Evolutionary conservation across 2,113 vertebrate genomes (phyloP).

Genomic region (Ptilorrhoa leucosticta): DNA sequence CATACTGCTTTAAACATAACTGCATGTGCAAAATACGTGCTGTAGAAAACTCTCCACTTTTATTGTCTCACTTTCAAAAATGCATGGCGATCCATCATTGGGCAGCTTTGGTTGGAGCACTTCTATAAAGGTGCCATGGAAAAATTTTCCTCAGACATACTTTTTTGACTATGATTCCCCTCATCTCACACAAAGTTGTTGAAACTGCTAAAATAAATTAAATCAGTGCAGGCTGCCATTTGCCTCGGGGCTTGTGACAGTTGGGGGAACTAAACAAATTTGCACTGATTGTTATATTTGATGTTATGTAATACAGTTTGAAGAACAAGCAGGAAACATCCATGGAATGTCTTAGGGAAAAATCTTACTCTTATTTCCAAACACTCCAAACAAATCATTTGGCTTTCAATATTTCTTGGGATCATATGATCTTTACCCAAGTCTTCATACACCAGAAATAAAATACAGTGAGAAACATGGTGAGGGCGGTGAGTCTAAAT

Average conservation of each 20-base stretch:
- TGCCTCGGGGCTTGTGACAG: neutral
- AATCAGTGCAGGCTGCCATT: neutral
- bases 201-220: neutral
- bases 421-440: slow-evolving; percentile 28
- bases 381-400: neutral
- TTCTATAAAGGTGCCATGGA: slow-evolving; percentile 1
- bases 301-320: neutral
- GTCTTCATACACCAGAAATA: slow-evolving; percentile 53
- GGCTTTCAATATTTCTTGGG: slow-evolving; percentile 24
- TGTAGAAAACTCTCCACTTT: neutral
- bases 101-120: neutral
- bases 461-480: slow-evolving; percentile 50
- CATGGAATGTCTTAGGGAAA: neutral
- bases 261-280: neutral
- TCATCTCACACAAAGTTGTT: neutral
- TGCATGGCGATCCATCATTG: neutral
- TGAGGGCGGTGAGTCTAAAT: slow-evolving; percentile 9
- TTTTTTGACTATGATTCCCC: neutral
- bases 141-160: slow-evolving; percentile 18
- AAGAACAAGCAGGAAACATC: neutral
- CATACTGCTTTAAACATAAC: neutral
- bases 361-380: neutral
- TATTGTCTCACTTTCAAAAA: neutral
- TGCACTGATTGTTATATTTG: neutral
- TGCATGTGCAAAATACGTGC: neutral